Base-by-base conservation (phyloP, 2,797 vertebrate species). In the Xenentodon cancila region DNA sequence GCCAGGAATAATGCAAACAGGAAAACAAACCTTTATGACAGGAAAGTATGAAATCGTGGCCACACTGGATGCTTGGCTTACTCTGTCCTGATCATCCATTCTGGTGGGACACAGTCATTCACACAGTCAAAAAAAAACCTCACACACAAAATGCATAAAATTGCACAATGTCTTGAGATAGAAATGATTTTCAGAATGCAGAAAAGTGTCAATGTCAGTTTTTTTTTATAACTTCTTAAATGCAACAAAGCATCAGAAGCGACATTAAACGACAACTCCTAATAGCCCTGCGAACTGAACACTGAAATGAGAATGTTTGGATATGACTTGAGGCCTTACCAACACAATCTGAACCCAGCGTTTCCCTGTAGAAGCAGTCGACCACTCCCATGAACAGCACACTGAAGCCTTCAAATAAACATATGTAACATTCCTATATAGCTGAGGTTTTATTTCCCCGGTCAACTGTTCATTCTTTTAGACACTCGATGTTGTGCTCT, bases 71-170 rank as follows among this genome's bases (percentile, higher is more conserved):
- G 95, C 88, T 83, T 94, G 93, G 65, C 93, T 94, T 8, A 95
- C 88, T 75, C 95, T 84, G 71, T 94, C 93, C 64, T 93, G 93
- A 59, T 96, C 95, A 19, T 93, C 92, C 96, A 97, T 97, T 80
- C 93, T 94, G 75, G 20, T 43, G 49, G 25, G 13, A 64, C 9
- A 75, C 4, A 69, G 37, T 43, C 3, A 69, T 40, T 19, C 2
- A 59, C 22, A 45, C 13, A 11, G 5, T 51, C 37, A 19, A 4
- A 9, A 57, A 43, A 21, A 2, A 4, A 21, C 40, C 9, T 9
- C 1, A 22, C 30, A 58, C 7, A 49, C 20, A 19, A 16, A 13
- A 19, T 13, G 9, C 19, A 25, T 21, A 18, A 55, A 32, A 18
- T 16, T 30, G 15, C 15, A 5, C 42, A 43, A 43, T 9, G 25